A percentile compares a stretch with the other conserved stretches of the same genome.
phyloP scores from a whole-genome alignment of 2,797 vertebrate species.

The Channa striata region DNA sequence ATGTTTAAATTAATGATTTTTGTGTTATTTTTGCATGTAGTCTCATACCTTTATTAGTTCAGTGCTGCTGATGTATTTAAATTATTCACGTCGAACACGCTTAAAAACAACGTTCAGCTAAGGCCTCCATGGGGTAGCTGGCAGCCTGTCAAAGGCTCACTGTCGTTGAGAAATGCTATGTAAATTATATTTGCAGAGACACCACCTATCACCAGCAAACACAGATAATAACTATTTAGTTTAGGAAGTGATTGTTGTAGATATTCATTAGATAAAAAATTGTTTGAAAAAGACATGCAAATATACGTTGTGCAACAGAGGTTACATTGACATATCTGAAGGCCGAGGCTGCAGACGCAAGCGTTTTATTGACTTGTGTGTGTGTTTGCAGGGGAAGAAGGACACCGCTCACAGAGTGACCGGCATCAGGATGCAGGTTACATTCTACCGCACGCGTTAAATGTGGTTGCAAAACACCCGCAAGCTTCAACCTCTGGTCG shows the following conservation, averaged over 20 bases:
- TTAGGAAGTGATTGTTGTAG: too few relatives aligned
- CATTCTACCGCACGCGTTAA: conserved; percentile 28
- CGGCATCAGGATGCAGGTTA: conserved; percentile 46
- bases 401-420: not conserved
- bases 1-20: too few relatives aligned
- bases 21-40: too few relatives aligned
- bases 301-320: not conserved
- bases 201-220: not conserved
- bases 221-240: not conserved
- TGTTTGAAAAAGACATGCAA: too few relatives aligned
- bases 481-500: conserved; percentile 29
- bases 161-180: not conserved
- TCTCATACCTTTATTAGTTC: too few relatives aligned
- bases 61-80: too few relatives aligned
- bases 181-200: not conserved
- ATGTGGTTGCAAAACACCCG: conserved; percentile 55
- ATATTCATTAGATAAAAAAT: too few relatives aligned
- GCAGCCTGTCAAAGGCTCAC: not conserved
- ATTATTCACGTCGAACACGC: too few relatives aligned
- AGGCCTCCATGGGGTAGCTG: too few relatives aligned
- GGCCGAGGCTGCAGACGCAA: not conserved
- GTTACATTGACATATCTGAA: conserved; percentile 2
- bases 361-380: conserved; percentile 3
- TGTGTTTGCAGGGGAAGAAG: not conserved
- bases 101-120: too few relatives aligned